These are phyloP conservation scores for Regulus satrapa DNA, from an alignment of 2,113 vertebrate genomes.

Conservation along the genomic window DNA sequence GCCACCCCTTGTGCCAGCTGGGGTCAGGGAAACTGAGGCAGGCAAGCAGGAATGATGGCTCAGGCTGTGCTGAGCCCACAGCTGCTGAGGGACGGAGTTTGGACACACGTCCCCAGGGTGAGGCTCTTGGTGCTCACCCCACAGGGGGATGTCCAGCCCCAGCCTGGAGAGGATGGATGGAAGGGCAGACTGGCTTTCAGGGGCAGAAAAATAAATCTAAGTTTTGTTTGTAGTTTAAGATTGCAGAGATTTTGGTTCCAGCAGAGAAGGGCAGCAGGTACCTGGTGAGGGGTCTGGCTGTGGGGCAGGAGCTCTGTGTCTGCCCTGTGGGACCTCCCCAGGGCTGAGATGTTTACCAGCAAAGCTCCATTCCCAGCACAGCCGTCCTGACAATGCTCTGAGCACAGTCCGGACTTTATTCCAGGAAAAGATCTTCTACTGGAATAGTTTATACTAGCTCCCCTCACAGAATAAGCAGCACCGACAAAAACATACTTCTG, in stretches of 20 bases:
- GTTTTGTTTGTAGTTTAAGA: neutral
- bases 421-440: conserved; percentile 41
- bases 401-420: conserved; percentile 19
- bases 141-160: accelerated
- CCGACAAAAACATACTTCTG: conserved; percentile 50
- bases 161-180: neutral
- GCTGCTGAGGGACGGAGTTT: neutral
- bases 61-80: neutral
- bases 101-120: accelerated
- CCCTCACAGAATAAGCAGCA: conserved; percentile 11
- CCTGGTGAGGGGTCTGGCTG: accelerated
- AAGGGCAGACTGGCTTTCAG: neutral
- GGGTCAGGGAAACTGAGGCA: neutral
- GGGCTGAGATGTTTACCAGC: neutral
- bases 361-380: neutral
- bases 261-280: neutral
- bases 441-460: conserved; percentile 29
- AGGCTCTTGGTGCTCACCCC: neutral
- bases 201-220: accelerated
- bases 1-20: accelerated
- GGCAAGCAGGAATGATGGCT: neutral
- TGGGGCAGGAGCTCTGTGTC: neutral
- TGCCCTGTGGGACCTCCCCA: neutral
- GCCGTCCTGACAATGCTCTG: neutral
- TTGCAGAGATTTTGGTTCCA: accelerated